These are phyloP conservation scores for Pipistrellus kuhlii DNA, from an alignment of 2,797 vertebrate species.

Conservation along the genomic window DNA sequence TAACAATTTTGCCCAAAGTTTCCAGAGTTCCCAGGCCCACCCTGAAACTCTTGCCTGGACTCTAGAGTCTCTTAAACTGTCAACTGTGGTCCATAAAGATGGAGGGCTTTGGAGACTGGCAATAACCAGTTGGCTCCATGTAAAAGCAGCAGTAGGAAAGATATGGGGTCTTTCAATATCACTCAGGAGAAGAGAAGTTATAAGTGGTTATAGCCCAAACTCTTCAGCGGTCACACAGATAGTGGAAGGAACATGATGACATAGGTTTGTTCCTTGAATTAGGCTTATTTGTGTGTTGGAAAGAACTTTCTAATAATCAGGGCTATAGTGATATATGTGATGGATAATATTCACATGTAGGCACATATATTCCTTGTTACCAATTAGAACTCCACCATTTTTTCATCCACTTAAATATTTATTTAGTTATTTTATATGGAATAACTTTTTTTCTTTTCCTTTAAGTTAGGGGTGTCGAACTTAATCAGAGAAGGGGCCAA, in stretches of 20 bases:
- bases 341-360: neutral
- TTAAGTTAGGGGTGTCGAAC: too few species aligned
- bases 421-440: neutral
- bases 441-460: neutral
- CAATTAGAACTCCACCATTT: neutral
- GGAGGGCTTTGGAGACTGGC: neutral
- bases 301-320: constrained; percentile 16
- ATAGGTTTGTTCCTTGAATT: neutral
- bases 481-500: too few species aligned
- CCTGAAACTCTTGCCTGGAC: neutral
- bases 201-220: neutral
- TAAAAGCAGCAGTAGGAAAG: neutral
- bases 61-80: neutral
- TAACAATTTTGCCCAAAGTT: neutral
- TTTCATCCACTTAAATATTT: neutral
- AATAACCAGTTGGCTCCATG: neutral
- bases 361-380: neutral
- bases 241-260: neutral
- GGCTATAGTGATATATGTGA: neutral
- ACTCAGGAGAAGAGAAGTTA: neutral
- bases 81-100: neutral
- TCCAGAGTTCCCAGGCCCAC: neutral
- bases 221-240: neutral
- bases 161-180: neutral
- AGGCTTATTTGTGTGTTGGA: neutral